Evolutionary conservation across 2,113 vertebrate species (phyloP).

Genomic region (Macroglossus sobrinus): DNA sequence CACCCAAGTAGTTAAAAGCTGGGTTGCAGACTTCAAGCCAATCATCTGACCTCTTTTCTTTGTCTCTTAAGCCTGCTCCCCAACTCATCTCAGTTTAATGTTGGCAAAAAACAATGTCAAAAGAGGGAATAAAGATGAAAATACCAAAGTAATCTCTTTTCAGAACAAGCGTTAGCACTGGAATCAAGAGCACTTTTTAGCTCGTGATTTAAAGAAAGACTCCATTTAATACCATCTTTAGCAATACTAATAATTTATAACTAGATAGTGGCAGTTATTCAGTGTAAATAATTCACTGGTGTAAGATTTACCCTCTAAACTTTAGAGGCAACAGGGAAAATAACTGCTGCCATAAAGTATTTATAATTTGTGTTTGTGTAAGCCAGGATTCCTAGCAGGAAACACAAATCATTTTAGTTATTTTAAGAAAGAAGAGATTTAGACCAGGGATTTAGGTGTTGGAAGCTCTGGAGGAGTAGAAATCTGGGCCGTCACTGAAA

Average conservation of each 20-base stretch:
- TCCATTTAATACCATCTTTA: constrained; percentile 54
- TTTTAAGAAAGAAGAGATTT: constrained; percentile 44
- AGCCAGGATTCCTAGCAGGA: constrained; percentile 48
- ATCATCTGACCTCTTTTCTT: neutral
- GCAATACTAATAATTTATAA: constrained; percentile 58
- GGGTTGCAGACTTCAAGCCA: neutral
- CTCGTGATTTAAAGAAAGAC: constrained; percentile 60
- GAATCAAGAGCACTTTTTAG: constrained; percentile 41
- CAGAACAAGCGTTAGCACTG: neutral
- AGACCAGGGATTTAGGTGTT: neutral
- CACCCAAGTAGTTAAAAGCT: neutral
- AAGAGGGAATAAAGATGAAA: constrained; percentile 31
- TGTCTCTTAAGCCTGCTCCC: neutral
- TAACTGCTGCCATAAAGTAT: constrained; percentile 35
- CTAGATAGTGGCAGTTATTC: constrained; percentile 42
- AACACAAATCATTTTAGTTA: constrained; percentile 64
- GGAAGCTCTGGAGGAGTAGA: neutral
- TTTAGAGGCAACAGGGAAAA: constrained; percentile 10
- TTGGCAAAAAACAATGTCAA: neutral
- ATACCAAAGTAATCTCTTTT: neutral
- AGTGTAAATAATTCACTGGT: constrained; percentile 58
- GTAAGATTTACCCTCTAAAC: constrained; percentile 60
- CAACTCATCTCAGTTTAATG: neutral
- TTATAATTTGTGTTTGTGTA: constrained; percentile 51
- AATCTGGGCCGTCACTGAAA: constrained; percentile 7